A percentile compares a stretch with the other conserved stretches of the same genome.
phyloP scores from a whole-genome alignment of 2,113 vertebrate species.

The Colinus virginianus region DNA sequence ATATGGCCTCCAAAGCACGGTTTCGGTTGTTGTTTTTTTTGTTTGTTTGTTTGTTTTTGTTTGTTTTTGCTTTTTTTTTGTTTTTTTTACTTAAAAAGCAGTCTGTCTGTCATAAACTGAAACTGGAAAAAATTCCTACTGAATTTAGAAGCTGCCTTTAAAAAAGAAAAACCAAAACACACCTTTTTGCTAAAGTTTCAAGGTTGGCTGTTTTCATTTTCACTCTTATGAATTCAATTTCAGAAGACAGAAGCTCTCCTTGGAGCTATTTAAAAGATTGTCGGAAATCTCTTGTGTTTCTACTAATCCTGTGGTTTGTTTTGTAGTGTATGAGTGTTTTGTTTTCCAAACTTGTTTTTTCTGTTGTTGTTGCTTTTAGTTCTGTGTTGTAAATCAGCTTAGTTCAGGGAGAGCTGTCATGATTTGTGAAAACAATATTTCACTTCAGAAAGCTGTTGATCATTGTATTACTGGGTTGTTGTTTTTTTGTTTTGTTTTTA shows the following conservation, averaged over 20 bases:
- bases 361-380: not conserved
- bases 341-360: not conserved
- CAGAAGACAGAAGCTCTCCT: not conserved
- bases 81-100: not conserved
- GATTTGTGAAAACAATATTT: not conserved
- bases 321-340: not conserved
- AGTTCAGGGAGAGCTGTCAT: not conserved
- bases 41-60: no score
- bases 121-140: not conserved
- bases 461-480: not conserved
- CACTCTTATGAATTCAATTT: not conserved
- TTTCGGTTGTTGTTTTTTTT: no score
- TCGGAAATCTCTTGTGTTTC: conserved; percentile 16
- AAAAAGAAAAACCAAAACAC: not conserved
- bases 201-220: not conserved
- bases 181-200: not conserved
- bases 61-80: not conserved
- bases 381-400: not conserved
- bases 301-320: not conserved
- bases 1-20: not conserved
- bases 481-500: not conserved
- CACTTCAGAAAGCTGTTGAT: not conserved
- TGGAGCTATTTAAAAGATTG: conserved; percentile 10
- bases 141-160: not conserved
- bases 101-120: not conserved